These are phyloP conservation scores for Takifugu ocellatus DNA, from an alignment of 2,797 vertebrate genomes.

Conservation along the genomic window DNA sequence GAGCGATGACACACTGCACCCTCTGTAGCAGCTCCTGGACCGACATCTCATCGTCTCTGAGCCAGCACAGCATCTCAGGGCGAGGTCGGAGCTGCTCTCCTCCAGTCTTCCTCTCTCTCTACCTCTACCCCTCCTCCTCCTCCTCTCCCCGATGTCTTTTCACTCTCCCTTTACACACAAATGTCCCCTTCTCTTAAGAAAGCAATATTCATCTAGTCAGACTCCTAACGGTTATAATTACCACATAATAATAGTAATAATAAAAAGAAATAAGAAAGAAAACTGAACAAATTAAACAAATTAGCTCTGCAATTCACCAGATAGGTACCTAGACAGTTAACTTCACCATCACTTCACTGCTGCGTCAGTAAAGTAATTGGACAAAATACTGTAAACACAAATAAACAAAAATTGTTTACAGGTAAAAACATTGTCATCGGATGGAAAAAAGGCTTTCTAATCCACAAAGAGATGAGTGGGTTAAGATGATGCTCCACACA, in stretches of 20 bases:
- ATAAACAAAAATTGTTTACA: background rate
- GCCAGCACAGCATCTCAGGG: slow-evolving; percentile 89
- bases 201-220: background rate
- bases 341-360: too few relatives aligned
- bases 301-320: background rate
- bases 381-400: background rate
- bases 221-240: background rate
- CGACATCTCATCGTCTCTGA: slow-evolving; percentile 93
- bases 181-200: background rate
- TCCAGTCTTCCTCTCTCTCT: slow-evolving; percentile 4
- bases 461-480: too few relatives aligned
- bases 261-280: background rate
- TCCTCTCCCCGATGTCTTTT: background rate
- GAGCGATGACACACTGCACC: slow-evolving; percentile 88
- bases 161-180: too few relatives aligned
- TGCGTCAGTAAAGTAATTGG: too few relatives aligned
- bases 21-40: slow-evolving; percentile 87
- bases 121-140: slow-evolving; percentile 15
- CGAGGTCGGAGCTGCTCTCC: slow-evolving; percentile 53
- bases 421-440: too few relatives aligned
- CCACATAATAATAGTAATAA: too few relatives aligned
- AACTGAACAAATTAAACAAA: background rate
- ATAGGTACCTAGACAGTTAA: background rate
- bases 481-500: slow-evolving; percentile 48
- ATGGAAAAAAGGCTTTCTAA: too few relatives aligned